phyloP scores from a whole-genome alignment of 2,797 vertebrate genomes.

The Tinamus major region DNA sequence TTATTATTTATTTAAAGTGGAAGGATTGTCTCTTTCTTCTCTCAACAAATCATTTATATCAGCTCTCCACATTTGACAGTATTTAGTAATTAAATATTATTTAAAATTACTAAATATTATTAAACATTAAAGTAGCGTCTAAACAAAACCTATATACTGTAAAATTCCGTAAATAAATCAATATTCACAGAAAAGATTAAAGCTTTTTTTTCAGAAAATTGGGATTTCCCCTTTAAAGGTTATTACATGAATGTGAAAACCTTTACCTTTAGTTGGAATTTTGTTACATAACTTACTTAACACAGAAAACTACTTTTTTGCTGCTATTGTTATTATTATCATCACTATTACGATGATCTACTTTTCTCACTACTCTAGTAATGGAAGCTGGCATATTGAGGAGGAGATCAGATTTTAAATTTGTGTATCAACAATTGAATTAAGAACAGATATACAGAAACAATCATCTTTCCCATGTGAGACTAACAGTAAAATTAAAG shows the following conservation, averaged over 20 bases:
- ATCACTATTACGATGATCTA: not conserved
- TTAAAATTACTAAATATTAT: no score
- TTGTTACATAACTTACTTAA: not conserved
- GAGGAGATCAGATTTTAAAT: not conserved
- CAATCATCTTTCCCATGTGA: not conserved
- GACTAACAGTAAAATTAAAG: not conserved
- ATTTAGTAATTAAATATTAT: no score
- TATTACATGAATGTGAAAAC: not conserved
- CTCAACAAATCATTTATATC: not conserved
- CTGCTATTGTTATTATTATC: not conserved
- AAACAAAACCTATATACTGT: slow-evolving; percentile 43
- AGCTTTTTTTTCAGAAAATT: not conserved
- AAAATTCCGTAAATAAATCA: not conserved
- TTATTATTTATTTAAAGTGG: not conserved
- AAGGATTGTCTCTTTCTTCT: not conserved
- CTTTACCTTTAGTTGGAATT: not conserved
- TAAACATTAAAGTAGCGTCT: not conserved
- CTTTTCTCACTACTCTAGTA: not conserved
- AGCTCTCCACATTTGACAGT: not conserved
- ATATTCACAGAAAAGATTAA: not conserved
- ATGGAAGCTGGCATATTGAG: not conserved
- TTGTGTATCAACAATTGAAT: not conserved
- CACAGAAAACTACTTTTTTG: no score
- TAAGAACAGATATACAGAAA: not conserved
- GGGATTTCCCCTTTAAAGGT: not conserved